Evolutionary conservation across 2,888 invertebrate genomes (phyloP).

Genomic region (Hipparchia sbordonii): DNA sequence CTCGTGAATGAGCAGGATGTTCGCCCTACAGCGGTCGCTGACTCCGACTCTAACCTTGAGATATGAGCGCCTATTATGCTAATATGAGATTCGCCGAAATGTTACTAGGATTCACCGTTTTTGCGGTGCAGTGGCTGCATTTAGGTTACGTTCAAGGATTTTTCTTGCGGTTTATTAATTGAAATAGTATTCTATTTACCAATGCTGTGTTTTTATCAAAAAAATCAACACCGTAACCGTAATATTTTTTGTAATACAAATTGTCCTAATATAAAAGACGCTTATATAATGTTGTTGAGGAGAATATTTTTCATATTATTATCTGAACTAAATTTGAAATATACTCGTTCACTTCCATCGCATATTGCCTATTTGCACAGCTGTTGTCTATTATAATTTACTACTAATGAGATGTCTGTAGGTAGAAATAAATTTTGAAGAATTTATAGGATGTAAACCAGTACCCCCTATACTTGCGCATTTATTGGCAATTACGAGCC

Average conservation of each 20-base stretch:
- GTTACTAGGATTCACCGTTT: slow-evolving; percentile 37
- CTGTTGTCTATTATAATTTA: slow-evolving; percentile 43
- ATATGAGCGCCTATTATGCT: slow-evolving; percentile 46
- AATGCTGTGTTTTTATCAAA: too few species aligned
- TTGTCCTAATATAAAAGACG: too few species aligned
- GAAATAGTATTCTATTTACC: not conserved
- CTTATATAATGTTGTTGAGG: too few species aligned
- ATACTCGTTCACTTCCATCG: not conserved
- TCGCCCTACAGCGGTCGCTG: slow-evolving; percentile 50
- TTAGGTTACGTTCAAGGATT: slow-evolving; percentile 15
- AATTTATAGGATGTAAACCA: slow-evolving; percentile 42
- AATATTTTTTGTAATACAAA: too few species aligned
- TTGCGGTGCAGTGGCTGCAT: slow-evolving; percentile 6
- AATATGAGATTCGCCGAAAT: slow-evolving; percentile 50
- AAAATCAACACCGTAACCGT: too few species aligned
- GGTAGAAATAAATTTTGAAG: slow-evolving; percentile 38
- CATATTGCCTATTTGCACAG: slow-evolving; percentile 31
- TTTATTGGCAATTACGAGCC: slow-evolving; percentile 44
- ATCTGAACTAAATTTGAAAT: not conserved
- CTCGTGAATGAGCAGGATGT: slow-evolving; percentile 44
- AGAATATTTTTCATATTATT: not conserved
- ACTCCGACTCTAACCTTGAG: slow-evolving; percentile 51
- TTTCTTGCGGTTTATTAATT: not conserved
- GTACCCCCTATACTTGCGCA: slow-evolving; percentile 30
- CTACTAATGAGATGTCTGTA: slow-evolving; percentile 46